A percentile compares a stretch with the other conserved stretches of the same genome.
phyloP scores from a whole-genome alignment of 2,113 vertebrate species.

The Cromileptes altivelis region DNA sequence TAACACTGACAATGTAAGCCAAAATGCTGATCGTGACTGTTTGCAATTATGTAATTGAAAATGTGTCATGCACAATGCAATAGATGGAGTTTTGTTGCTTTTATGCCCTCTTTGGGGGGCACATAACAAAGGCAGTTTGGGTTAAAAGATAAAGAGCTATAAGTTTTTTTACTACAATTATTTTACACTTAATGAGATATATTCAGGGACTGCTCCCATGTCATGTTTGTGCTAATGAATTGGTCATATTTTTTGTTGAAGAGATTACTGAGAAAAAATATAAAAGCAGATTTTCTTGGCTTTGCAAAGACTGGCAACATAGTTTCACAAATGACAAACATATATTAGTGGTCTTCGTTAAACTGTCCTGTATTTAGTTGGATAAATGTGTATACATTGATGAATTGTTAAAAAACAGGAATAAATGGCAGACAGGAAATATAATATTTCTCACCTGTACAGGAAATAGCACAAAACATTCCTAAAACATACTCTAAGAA shows the following conservation, averaged over 20 bases:
- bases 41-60: neutral
- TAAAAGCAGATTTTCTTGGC: neutral
- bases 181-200: neutral
- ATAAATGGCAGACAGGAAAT: neutral
- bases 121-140: slow-evolving; percentile 25
- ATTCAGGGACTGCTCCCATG: neutral
- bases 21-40: slow-evolving; percentile 7
- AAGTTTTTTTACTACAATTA: neutral
- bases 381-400: neutral
- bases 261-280: neutral
- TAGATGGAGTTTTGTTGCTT: slow-evolving; percentile 2
- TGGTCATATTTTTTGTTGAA: neutral
- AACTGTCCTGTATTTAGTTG: neutral
- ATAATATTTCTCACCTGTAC: neutral
- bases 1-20: neutral
- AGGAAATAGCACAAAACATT: neutral
- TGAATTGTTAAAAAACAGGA: neutral
- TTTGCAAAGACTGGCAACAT: neutral
- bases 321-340: neutral
- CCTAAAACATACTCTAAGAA: neutral
- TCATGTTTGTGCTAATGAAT: neutral
- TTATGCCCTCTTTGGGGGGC: slow-evolving; percentile 37
- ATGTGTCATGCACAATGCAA: neutral
- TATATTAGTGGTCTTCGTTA: neutral
- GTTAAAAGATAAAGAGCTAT: neutral